Percentiles rank a stretch among this genome's conserved stretches.
phyloP scores from a whole-genome alignment of 1,140 invertebrate species.

The Drosophila sechellia region DNA sequence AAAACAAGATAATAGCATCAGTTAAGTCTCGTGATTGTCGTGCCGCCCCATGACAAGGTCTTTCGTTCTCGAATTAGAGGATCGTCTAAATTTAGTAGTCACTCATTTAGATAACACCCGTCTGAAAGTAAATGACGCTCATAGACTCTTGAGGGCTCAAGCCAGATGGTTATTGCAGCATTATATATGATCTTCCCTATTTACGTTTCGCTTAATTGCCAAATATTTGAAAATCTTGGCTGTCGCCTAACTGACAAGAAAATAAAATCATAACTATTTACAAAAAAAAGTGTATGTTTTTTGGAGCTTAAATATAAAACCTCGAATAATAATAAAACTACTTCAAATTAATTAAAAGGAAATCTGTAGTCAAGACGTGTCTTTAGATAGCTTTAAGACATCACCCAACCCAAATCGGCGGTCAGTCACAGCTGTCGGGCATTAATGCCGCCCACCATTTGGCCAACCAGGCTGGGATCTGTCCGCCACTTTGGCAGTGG shows the following conservation, averaged over 20 bases:
- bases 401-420: slow-evolving; percentile 13
- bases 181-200: slow-evolving; percentile 19
- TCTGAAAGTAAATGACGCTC: neutral
- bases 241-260: no score
- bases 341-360: neutral
- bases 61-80: slow-evolving; percentile 14
- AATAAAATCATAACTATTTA: no score
- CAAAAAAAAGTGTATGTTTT: no score
- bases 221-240: no score
- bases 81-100: slow-evolving; percentile 73
- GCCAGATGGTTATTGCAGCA: slow-evolving; percentile 22
- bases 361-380: neutral
- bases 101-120: slow-evolving; percentile 49
- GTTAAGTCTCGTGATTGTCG: slow-evolving; percentile 72
- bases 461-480: slow-evolving; percentile 30
- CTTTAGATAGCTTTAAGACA: slow-evolving; percentile 2
- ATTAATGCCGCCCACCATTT: slow-evolving; percentile 70
- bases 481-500: slow-evolving; percentile 63
- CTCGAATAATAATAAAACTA: neutral
- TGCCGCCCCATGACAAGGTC: slow-evolving; percentile 41
- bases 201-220: no score
- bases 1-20: slow-evolving; percentile 35
- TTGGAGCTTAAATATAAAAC: neutral
- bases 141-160: no score
- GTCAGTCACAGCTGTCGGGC: slow-evolving; percentile 59